phyloP scores from a whole-genome alignment of 2,888 invertebrate species.

The Gastrophysa polygoni region DNA sequence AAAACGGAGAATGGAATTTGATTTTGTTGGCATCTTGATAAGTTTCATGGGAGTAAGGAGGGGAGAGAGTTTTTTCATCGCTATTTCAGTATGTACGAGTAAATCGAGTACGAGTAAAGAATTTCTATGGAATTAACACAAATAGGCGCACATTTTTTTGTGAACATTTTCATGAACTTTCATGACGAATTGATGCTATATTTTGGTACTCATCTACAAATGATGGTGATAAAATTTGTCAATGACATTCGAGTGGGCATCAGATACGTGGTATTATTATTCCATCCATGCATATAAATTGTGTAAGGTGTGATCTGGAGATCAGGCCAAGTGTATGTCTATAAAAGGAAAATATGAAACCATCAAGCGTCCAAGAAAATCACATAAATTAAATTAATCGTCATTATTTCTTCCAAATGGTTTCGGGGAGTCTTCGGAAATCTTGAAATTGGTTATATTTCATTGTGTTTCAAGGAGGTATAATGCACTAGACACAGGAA shows the following conservation, averaged over 20 bases:
- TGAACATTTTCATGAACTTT: too few species aligned
- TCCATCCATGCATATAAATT: conserved; percentile 36
- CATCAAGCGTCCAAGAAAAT: conserved; percentile 21
- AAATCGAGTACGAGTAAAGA: too few species aligned
- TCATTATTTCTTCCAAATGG: not conserved
- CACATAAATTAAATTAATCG: conserved; percentile 31
- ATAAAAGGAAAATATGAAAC: conserved; percentile 28
- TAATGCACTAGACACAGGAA: conserved; percentile 8
- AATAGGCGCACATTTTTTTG: too few species aligned
- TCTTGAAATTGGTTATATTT: not conserved
- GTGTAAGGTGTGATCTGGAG: conserved; percentile 36
- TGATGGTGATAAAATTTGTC: conserved; percentile 38
- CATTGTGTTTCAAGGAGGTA: not conserved
- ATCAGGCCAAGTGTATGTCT: conserved; percentile 28
- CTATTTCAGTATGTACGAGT: too few species aligned
- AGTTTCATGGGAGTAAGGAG: too few species aligned
- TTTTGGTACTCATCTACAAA: conserved; percentile 29
- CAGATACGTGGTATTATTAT: conserved; percentile 32
- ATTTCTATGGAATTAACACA: too few species aligned
- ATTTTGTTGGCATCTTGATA: too few species aligned
- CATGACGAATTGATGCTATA: too few species aligned
- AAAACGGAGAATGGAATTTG: too few species aligned
- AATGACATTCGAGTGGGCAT: conserved; percentile 27
- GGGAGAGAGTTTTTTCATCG: too few species aligned
- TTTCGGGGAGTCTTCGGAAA: not conserved